Base-by-base conservation (phyloP, 2,888 invertebrate genomes). In the Epicampocera succincta region DNA sequence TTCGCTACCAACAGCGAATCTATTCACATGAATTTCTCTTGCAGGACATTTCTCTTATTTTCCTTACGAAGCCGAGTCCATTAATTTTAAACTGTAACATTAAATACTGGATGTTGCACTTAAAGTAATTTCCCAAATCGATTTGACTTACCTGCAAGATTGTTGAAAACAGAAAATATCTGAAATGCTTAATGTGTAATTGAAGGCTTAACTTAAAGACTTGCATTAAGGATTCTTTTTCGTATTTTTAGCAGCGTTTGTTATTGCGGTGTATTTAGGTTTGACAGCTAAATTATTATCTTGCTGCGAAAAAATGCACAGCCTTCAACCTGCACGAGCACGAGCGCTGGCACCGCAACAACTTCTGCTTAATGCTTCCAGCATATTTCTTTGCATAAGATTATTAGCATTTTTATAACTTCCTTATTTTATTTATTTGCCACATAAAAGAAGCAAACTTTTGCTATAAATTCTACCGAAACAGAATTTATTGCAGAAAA, bases 231-330 rank as follows among this genome's bases (percentile, higher is more conserved):
- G 11, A 19, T n/a, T 25, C 25, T 44, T 60, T 5, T 9, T 6
- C n/a, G n/a, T 42, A 19, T 15, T 42, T 6, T 9, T 11, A 1
- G 12, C 9, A 15, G 11, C 33, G 33, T 12, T 60, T 42, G 46
- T 33, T 56, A 5, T 11, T 69, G 46, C 56, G 46, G 44, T 19
- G 15, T 19, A 69, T 33, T 56, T 33, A 33, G 46, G 25, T 46
- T 13, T 69, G 54, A 69, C 69, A 56, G 56, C n/a, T 56, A 46
- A 69, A 56, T 19, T 69, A 69, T 56, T 69, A 69, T 29, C 68
- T 15, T 42, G 42, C 29, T 44, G 25, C 29, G 8, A 33, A 42
- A 25, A 29, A 42, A 68, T 48, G 46, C 38, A 65, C 19, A 65
- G 48, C 33, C 38, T 65, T 33, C 63, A 50, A 13, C 19, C 33